Base-by-base conservation (phyloP, 2,888 invertebrate species). In the Deroplatys truncata region DNA sequence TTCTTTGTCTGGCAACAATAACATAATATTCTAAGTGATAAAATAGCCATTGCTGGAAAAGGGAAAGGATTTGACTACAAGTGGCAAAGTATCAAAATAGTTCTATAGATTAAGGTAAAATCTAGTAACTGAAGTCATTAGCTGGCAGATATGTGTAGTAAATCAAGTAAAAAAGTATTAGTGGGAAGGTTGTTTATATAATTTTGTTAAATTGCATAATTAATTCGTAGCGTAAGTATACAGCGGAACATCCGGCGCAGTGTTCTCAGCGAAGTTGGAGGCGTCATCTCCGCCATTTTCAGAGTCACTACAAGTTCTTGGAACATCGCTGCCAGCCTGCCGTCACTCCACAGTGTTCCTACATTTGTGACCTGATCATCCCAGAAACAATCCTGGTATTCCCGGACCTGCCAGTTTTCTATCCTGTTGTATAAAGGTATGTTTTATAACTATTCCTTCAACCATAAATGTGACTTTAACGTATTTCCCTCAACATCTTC, bases 401-500 rank as follows among this genome's bases (percentile, higher is more conserved):
- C 90, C 90, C 84, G 90, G 90, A 90, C 91, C 91, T 90, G 91
- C 90, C 91, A 91, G 90, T 90, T 85, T 90, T 90, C 82, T 89
- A 89, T 91, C 91, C 91, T 89, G 90, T 86, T 90, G 88, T 88
- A 90, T 90, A 85, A 91, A 91, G 91, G 91, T 91, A 91, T 91
- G 91, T 91, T 90, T 83, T 84, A 88, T 89, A 90, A 88, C 89
- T 90, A 90, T 91, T 90, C 91, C 91, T 90, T 89, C 86, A 89
- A 90, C 89, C 90, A 89, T 86, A 85, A 86, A 86, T 89, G 88
- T 89, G 88, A 89, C 84, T 87, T 87, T 87, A 87, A 87, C 87
- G 83, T 35, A 35, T n/a, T 72, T 72, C 56, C 56, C 56, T 25
- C 20, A 56, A 16, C 56, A 15, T 72, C 56, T 20, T 72, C 56